Evolutionary conservation across 2,113 vertebrate species (phyloP).

Genomic region (Murina feae): DNA sequence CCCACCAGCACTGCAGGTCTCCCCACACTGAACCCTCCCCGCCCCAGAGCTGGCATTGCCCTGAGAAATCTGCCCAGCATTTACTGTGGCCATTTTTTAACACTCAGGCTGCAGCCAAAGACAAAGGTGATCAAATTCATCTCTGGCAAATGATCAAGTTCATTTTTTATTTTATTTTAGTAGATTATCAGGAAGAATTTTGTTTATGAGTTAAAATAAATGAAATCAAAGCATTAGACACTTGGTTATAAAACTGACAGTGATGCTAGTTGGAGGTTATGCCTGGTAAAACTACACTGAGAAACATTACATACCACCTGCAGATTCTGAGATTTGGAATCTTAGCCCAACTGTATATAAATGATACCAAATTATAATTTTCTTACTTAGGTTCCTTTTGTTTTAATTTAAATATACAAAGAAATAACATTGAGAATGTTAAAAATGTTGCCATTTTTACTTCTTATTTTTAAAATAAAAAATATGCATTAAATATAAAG

Average conservation of each 20-base stretch:
- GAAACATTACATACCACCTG: neutral
- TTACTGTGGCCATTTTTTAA: neutral
- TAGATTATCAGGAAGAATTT: neutral
- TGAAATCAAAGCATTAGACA: neutral
- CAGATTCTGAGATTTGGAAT: neutral
- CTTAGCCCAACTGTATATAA: neutral
- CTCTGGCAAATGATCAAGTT: neutral
- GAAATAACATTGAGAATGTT: neutral
- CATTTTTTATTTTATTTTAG: neutral
- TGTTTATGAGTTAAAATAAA: neutral
- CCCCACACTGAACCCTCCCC: fast-evolving
- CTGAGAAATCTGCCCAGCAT: neutral
- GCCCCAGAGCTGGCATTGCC: neutral
- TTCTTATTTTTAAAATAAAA: neutral
- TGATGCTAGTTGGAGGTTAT: neutral
- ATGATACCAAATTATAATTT: neutral
- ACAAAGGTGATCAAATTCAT: neutral
- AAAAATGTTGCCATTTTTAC: neutral
- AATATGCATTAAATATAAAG: neutral
- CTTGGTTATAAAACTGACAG: neutral
- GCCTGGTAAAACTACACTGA: neutral
- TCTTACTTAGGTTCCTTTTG: neutral
- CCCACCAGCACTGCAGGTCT: neutral
- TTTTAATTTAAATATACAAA: neutral
- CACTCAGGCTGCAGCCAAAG: neutral